phyloP scores from a whole-genome alignment of 2,797 vertebrate species.

The Okamejei kenojei region DNA sequence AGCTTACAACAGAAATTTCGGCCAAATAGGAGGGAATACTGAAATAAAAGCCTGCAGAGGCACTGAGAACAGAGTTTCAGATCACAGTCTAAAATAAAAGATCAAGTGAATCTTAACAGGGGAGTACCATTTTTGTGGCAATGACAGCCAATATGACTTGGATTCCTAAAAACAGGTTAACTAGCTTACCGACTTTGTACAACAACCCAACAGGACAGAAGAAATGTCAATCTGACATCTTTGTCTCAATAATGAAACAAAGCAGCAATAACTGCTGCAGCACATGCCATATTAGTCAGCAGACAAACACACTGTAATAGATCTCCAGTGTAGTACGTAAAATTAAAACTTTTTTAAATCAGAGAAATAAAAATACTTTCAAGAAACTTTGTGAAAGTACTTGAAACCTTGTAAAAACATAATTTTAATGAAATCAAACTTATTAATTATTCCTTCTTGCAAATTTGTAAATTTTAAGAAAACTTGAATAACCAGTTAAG shows the following conservation, averaged over 20 bases:
- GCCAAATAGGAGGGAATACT: neutral
- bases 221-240: neutral
- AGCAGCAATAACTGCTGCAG: neutral
- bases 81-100: neutral
- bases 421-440: neutral
- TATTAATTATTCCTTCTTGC: too few species aligned
- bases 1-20: neutral
- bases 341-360: neutral
- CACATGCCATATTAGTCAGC: neutral
- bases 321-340: neutral
- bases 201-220: neutral
- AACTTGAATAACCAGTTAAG: slow-evolving; percentile 6
- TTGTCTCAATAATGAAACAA: neutral
- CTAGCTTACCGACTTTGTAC: neutral
- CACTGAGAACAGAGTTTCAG: neutral
- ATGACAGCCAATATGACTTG: neutral
- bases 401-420: neutral
- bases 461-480: neutral
- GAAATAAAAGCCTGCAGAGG: neutral
- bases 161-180: neutral
- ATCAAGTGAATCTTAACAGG: neutral
- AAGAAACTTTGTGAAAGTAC: neutral
- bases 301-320: neutral
- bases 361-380: neutral
- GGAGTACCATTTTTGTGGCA: neutral